Evolutionary conservation across 1,140 invertebrate species (phyloP).

Genomic region (Tetranychus cinnabarinus): DNA sequence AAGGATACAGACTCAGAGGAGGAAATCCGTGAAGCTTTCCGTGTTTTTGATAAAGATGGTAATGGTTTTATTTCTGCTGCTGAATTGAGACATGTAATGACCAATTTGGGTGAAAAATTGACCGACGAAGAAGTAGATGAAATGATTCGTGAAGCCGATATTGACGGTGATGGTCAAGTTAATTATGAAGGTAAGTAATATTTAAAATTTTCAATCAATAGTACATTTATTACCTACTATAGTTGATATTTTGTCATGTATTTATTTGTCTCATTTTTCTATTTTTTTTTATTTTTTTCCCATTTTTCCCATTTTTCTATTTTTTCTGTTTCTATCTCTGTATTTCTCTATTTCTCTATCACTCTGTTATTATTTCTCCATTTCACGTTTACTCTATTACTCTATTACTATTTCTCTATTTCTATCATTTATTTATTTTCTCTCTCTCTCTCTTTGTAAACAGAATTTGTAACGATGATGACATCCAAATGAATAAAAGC

Average conservation of each 20-base stretch:
- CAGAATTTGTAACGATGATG: slow-evolving; percentile 93
- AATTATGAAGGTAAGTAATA: slow-evolving; percentile 95
- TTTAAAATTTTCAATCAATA: neutral
- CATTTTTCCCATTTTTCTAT: too few species aligned
- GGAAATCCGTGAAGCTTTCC: slow-evolving; percentile 93
- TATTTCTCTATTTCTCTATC: neutral
- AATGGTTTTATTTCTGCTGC: slow-evolving; percentile 91
- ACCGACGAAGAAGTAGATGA: slow-evolving; percentile 73
- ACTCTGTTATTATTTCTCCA: neutral
- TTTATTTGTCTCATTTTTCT: neutral
- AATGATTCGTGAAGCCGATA: slow-evolving; percentile 94
- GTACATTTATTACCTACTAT: neutral
- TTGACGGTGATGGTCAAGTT: slow-evolving; percentile 94
- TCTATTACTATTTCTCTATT: neutral
- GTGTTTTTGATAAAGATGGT: slow-evolving; percentile 93
- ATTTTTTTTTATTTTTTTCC: neutral
- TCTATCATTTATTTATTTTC: neutral
- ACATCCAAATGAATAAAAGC: slow-evolving; percentile 61
- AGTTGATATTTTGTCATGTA: neutral
- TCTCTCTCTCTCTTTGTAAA: neutral
- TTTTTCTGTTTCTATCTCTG: too few species aligned
- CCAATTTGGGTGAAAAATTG: too few species aligned
- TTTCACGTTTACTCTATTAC: neutral
- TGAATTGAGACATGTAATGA: slow-evolving; percentile 53
- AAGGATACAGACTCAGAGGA: slow-evolving; percentile 96